Percentiles rank a stretch among this genome's conserved stretches.
phyloP scores from a whole-genome alignment of 2,113 vertebrate genomes.

The Xiphorhynchus elegans region DNA sequence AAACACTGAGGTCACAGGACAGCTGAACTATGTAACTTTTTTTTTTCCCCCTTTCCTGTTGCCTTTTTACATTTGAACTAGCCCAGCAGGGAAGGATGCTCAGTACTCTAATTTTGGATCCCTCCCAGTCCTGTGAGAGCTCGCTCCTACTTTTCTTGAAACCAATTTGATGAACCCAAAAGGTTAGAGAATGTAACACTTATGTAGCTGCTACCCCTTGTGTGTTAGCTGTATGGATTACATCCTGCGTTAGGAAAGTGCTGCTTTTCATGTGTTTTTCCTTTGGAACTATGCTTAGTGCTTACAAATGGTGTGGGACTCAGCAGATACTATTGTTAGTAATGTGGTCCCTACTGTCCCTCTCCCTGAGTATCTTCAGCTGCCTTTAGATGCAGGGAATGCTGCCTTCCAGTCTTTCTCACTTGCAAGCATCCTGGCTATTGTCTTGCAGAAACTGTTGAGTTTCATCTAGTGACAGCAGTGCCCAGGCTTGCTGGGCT shows the following conservation, averaged over 20 bases:
- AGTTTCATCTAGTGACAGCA: background rate
- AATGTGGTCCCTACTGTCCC: fast-evolving
- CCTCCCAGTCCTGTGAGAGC: background rate
- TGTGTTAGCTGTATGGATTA: background rate
- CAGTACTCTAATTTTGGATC: background rate
- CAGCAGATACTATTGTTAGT: background rate
- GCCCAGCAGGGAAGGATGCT: background rate
- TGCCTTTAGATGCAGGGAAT: background rate
- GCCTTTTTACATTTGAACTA: background rate
- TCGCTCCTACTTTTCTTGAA: background rate
- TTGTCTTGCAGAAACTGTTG: background rate
- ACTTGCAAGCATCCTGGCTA: background rate
- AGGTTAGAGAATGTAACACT: background rate
- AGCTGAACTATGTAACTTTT: background rate
- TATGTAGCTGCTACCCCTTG: background rate
- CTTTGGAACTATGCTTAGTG: background rate
- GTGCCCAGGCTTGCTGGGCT: background rate
- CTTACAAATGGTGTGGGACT: background rate
- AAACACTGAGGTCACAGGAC: background rate
- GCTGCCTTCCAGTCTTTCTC: background rate
- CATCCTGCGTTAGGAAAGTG: background rate
- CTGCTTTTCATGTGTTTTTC: background rate
- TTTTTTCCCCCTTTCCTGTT: background rate
- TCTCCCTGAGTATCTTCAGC: background rate
- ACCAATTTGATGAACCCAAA: background rate